Conservation (phyloP, 1,140 invertebrate genomes). For the Solen grandis region DNA sequence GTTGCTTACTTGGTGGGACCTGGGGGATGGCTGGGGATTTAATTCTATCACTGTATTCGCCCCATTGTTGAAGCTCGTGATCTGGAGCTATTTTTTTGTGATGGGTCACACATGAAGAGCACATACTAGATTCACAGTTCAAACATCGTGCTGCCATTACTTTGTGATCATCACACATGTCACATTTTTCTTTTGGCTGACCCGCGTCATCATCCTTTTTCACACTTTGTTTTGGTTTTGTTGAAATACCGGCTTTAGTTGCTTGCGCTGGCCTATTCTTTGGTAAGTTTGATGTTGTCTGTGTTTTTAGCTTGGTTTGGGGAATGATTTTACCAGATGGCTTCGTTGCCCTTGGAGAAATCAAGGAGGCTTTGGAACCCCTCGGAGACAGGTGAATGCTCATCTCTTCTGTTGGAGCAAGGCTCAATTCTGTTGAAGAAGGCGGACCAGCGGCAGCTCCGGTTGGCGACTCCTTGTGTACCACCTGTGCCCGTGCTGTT, state of each 20-base stretch:
- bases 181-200: conserved; percentile 23
- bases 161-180: conserved; percentile 43
- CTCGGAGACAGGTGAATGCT: conserved; percentile 40
- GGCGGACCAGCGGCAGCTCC: neutral
- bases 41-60: neutral
- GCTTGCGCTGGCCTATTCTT: neutral
- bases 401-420: conserved; percentile 32
- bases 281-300: neutral
- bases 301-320: neutral
- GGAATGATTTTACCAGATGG: conserved; percentile 6
- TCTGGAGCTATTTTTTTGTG: conserved; percentile 26
- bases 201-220: neutral
- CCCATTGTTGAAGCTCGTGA: conserved; percentile 42
- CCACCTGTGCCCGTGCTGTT: neutral
- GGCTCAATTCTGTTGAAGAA: conserved; percentile 3
- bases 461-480: conserved; percentile 9
- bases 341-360: conserved; percentile 42
- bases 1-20: neutral
- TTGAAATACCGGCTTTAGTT: neutral
- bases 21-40: neutral
- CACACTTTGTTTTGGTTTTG: neutral
- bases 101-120: conserved; percentile 28
- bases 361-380: neutral
- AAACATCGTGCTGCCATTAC: conserved; percentile 25
- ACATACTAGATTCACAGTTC: conserved; percentile 44